A percentile compares a stretch with the other conserved stretches of the same genome.
Conservation (phyloP, 1,140 invertebrate species). For the Galleria mellonella region DNA sequence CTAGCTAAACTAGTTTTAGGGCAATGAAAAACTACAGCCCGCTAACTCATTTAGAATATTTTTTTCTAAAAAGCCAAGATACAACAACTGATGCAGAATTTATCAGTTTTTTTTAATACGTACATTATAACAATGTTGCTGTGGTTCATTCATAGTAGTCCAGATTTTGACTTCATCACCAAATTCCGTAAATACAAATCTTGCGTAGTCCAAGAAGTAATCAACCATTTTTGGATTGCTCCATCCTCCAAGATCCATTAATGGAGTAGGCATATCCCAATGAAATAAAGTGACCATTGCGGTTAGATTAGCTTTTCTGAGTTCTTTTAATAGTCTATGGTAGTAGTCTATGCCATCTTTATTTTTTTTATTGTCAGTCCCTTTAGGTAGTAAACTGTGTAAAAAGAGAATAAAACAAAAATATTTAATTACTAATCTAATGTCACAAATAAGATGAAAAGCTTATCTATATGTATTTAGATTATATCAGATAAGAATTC, state of each 20-base stretch:
- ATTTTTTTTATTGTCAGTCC: slow-evolving; percentile 73
- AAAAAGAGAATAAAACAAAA: not conserved
- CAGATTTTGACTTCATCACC: slow-evolving; percentile 77
- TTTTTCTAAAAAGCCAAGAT: no score
- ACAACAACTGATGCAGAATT: no score
- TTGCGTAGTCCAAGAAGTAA: slow-evolving; percentile 79
- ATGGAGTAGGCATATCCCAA: slow-evolving; percentile 75
- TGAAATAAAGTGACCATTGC: slow-evolving; percentile 77
- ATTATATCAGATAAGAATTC: no score
- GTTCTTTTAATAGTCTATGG: slow-evolving; percentile 76
- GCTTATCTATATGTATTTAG: no score
- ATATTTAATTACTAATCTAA: no score
- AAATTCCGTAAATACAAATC: slow-evolving; percentile 75
- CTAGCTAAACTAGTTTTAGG: no score
- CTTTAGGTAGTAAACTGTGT: slow-evolving; percentile 74
- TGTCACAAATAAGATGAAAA: no score
- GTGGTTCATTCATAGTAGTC: slow-evolving; percentile 74
- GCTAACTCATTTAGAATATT: no score
- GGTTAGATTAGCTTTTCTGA: slow-evolving; percentile 72
- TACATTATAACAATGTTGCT: slow-evolving; percentile 54
- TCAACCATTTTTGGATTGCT: slow-evolving; percentile 75
- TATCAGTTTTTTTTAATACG: slow-evolving; percentile 14
- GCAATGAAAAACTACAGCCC: no score
- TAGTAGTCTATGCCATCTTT: slow-evolving; percentile 78
- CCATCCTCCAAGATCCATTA: slow-evolving; percentile 79